Conservation (phyloP, 2,797 vertebrate species). For the Tauraco hartlaubi region DNA sequence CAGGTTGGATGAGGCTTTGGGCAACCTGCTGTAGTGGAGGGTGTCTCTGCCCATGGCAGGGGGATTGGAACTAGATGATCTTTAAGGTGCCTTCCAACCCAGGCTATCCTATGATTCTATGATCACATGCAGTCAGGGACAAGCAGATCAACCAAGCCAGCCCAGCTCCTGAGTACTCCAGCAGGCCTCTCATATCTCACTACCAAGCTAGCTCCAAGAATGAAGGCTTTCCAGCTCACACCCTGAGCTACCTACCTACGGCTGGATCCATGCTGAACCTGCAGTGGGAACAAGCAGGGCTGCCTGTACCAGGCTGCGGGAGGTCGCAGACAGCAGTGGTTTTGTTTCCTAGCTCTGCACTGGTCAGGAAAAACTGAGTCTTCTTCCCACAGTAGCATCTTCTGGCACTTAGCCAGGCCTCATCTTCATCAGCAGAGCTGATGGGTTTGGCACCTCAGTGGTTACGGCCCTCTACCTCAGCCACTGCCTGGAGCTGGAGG, state of each 20-base stretch:
- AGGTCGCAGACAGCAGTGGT: accelerated
- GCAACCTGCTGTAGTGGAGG: too few species aligned
- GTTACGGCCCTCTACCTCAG: neutral
- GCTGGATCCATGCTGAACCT: neutral
- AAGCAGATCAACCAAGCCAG: neutral
- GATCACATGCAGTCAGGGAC: accelerated
- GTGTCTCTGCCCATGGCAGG: too few species aligned
- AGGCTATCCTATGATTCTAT: too few species aligned
- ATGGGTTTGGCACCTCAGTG: neutral
- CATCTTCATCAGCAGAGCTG: neutral
- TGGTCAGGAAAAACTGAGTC: neutral
- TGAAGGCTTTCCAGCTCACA: neutral
- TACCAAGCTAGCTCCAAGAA: neutral
- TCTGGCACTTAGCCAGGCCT: neutral
- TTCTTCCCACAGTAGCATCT: neutral
- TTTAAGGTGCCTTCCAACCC: too few species aligned
- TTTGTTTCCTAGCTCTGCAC: neutral
- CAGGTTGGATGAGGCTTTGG: too few species aligned
- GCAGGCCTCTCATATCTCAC: neutral
- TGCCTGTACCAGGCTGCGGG: neutral
- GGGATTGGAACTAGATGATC: too few species aligned
- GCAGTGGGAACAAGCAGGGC: neutral
- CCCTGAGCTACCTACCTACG: neutral
- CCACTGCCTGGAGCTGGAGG: neutral
- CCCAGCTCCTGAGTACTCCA: neutral